Conservation (phyloP, 2,797 vertebrate species). For the Phataginus tricuspis region DNA sequence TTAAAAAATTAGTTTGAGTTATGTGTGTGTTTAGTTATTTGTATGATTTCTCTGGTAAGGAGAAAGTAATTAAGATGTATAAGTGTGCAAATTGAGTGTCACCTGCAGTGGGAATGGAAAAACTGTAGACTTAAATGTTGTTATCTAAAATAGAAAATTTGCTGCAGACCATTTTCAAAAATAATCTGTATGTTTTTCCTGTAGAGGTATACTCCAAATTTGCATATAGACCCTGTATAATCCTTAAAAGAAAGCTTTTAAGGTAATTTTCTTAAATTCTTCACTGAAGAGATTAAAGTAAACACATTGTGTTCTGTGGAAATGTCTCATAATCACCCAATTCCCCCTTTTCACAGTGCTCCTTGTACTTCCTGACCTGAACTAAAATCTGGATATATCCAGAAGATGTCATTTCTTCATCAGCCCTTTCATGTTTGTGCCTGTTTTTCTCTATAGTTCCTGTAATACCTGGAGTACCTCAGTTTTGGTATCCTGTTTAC, state of each 20-base stretch:
- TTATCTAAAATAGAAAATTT: slow-evolving; percentile 49
- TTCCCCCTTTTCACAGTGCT: neutral
- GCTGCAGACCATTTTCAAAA: slow-evolving; percentile 38
- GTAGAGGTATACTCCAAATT: neutral
- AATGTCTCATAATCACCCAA: slow-evolving; percentile 25
- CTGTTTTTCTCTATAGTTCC: neutral
- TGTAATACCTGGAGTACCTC: neutral
- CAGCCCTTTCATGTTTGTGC: neutral
- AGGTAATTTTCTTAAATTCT: neutral
- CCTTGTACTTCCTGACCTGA: neutral
- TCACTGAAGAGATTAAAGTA: slow-evolving; percentile 12
- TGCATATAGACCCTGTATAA: neutral
- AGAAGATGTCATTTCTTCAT: neutral
- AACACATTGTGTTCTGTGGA: slow-evolving; percentile 2
- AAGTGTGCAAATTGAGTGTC: neutral
- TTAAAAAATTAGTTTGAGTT: slow-evolving; percentile 8
- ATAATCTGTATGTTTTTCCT: slow-evolving; percentile 33
- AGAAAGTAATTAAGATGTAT: slow-evolving; percentile 17
- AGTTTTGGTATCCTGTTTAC: neutral
- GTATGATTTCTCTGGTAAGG: slow-evolving; percentile 25
- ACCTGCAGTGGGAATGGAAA: slow-evolving; percentile 14
- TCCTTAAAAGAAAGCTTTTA: slow-evolving; percentile 18
- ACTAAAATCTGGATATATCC: neutral
- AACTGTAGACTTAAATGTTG: neutral
- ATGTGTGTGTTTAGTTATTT: slow-evolving; percentile 38